phyloP scores from a whole-genome alignment of 2,113 vertebrate species.

The Petaurus breviceps region DNA sequence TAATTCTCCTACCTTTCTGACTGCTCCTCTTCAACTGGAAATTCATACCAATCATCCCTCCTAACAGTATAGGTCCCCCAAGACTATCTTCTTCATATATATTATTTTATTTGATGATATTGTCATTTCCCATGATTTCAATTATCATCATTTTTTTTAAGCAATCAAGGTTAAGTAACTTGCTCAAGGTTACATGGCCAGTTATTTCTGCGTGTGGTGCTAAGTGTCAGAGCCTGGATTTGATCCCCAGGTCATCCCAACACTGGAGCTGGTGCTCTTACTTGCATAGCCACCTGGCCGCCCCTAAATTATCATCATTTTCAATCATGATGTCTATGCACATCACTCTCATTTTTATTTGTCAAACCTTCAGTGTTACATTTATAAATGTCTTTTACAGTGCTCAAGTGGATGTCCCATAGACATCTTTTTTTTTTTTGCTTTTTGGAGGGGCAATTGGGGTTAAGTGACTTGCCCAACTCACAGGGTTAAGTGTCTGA shows the following conservation, averaged over 20 bases:
- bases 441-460: no score
- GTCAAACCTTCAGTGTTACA: neutral
- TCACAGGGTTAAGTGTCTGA: no score
- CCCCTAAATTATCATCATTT: neutral
- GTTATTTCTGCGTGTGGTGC: no score
- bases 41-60: neutral
- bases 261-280: no score
- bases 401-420: neutral
- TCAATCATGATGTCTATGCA: neutral
- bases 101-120: neutral
- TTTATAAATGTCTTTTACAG: neutral
- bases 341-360: neutral
- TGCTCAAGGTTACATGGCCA: no score
- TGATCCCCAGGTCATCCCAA: no score
- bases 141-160: neutral
- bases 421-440: neutral
- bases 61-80: neutral
- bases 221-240: no score
- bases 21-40: neutral
- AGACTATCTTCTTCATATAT: neutral
- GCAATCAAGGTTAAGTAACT: no score
- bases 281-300: no score
- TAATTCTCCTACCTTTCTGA: neutral
- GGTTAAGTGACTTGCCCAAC: no score
- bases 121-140: neutral